Evolutionary conservation across 2,797 vertebrate species (phyloP).

Genomic region (Schizothorax lantsangensis): DNA sequence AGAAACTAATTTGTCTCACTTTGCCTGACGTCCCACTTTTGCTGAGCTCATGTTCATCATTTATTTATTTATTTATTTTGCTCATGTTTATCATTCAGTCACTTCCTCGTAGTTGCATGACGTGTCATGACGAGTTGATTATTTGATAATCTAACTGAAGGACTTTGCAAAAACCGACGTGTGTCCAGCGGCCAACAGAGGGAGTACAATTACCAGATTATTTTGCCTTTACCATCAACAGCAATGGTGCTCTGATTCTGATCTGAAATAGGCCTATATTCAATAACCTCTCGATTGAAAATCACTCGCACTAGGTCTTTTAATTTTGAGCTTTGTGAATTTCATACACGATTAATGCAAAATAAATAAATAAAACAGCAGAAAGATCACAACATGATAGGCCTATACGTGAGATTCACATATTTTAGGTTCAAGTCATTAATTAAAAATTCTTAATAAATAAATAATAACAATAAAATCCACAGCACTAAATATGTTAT

Average conservation of each 20-base stretch:
- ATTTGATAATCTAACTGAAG: not conserved
- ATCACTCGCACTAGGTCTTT: not conserved
- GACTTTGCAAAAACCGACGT: not conserved
- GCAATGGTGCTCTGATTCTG: not conserved
- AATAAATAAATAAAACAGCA: not conserved
- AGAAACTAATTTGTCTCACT: not conserved
- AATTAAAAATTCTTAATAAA: not conserved
- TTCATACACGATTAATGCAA: not conserved
- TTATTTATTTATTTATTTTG: too few species aligned
- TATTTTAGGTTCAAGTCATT: not conserved
- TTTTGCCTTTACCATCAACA: not conserved
- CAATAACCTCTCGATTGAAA: not conserved
- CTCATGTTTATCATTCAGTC: not conserved
- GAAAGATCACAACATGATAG: not conserved
- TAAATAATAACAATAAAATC: not conserved
- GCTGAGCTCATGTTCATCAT: not conserved
- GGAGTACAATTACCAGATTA: slow-evolving; percentile 53
- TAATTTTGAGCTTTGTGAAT: not conserved
- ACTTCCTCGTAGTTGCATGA: not conserved
- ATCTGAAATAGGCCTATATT: not conserved
- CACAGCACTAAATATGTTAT: not conserved
- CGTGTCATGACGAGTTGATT: not conserved
- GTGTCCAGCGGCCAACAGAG: slow-evolving; percentile 64
- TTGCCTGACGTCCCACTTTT: not conserved
- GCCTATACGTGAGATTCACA: not conserved